These are phyloP conservation scores for Podarcis lilfordi DNA, from an alignment of 2,797 vertebrate species.

Conservation along the genomic window DNA sequence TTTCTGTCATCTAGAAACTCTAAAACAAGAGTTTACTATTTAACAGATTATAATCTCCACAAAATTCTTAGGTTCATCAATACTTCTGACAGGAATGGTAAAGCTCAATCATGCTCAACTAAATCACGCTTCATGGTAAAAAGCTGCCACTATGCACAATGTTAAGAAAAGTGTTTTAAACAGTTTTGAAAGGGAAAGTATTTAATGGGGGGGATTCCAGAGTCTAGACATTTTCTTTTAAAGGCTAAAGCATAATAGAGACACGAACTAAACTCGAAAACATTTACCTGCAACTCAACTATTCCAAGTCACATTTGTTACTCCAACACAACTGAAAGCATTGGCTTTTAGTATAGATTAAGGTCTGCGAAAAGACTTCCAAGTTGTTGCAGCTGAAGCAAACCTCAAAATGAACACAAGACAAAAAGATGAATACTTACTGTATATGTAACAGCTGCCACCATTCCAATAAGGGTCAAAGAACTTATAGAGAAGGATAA, in stretches of 20 bases:
- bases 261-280: neutral
- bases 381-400: neutral
- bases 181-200: neutral
- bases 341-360: neutral
- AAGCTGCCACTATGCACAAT: neutral
- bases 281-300: neutral
- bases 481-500: constrained; percentile 97
- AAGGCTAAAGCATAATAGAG: neutral
- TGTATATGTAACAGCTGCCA: constrained; percentile 98
- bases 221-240: neutral
- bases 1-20: neutral
- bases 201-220: neutral
- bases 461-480: constrained; percentile 97
- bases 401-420: neutral
- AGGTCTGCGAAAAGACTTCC: neutral
- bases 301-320: neutral
- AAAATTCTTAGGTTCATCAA: neutral
- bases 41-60: neutral
- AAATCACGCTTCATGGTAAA: neutral
- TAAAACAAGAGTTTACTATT: neutral
- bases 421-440: constrained; percentile 81
- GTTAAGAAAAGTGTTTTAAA: neutral
- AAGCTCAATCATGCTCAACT: neutral
- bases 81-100: neutral
- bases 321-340: neutral